Conservation (phyloP, 1,140 invertebrate species). For the Hyphantria cunea region DNA sequence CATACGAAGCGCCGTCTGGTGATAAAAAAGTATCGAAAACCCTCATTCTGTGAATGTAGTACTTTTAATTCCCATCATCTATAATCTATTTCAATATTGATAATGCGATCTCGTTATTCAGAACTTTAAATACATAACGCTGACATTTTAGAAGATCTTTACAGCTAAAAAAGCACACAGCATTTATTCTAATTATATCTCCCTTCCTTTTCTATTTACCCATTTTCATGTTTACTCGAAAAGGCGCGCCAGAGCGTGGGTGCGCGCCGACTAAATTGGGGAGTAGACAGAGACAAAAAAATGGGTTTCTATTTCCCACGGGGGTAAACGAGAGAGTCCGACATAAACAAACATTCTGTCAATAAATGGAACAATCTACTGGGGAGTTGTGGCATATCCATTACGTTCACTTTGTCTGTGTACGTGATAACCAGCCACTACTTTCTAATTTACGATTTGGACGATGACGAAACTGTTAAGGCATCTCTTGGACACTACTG, state of each 20-base stretch:
- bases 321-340: constrained; percentile 49
- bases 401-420: constrained; percentile 46
- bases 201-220: constrained; percentile 75
- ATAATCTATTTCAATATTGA: no score
- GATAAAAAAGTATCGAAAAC: no score
- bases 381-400: constrained; percentile 60
- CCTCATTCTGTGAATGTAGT: no score
- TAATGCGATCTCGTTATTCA: no score
- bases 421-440: constrained; percentile 49
- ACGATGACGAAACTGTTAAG: constrained; percentile 40
- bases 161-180: constrained; percentile 43
- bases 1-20: no score
- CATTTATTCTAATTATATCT: constrained; percentile 78
- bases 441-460: constrained; percentile 60
- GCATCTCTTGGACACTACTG: constrained; percentile 8
- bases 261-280: constrained; percentile 71
- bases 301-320: constrained; percentile 43
- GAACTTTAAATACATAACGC: no score
- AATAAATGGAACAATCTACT: constrained; percentile 54
- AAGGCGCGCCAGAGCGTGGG: constrained; percentile 71
- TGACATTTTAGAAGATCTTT: constrained; percentile 5
- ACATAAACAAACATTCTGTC: constrained; percentile 54
- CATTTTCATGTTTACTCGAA: constrained; percentile 76
- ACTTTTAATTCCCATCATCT: no score
- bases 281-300: constrained; percentile 68